These are phyloP conservation scores for Heliocidaris erythrogramma DNA, from an alignment of 35 echinoderm and acorn worm species.

Conservation along the genomic window DNA sequence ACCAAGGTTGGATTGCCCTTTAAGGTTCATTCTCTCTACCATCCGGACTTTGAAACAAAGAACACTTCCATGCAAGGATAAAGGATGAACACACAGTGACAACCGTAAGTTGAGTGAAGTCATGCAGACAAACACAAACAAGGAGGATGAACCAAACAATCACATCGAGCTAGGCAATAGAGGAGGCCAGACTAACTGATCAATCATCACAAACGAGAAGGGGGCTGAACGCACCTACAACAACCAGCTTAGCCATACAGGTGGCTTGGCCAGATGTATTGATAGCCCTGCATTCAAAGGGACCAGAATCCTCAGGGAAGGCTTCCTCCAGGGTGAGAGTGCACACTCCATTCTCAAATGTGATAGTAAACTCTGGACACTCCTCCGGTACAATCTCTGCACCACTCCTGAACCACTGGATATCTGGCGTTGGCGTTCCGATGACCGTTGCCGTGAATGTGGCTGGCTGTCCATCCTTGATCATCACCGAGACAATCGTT, in stretches of 20 bases:
- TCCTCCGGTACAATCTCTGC: conserved; percentile 69
- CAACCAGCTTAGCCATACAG: conserved; percentile 84
- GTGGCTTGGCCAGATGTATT: conserved; percentile 82
- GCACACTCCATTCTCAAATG: conserved; percentile 55
- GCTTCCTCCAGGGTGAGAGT: conserved; percentile 75
- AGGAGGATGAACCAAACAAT: neutral
- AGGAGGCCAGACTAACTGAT: neutral
- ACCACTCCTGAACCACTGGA: conserved; percentile 87
- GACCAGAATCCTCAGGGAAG: conserved; percentile 89
- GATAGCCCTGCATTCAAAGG: conserved; percentile 70
- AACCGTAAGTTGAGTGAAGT: no score
- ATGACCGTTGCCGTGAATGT: conserved; percentile 68
- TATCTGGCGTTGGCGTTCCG: conserved; percentile 73
- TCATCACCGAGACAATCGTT: conserved; percentile 59
- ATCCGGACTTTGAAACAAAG: neutral
- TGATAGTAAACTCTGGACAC: conserved; percentile 75
- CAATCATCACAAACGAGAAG: neutral
- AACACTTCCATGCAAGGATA: neutral
- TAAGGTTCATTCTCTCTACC: neutral
- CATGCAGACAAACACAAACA: neutral
- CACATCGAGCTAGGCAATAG: neutral
- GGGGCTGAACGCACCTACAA: conserved; percentile 69
- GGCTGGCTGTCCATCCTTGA: conserved; percentile 78
- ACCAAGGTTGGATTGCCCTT: no score
- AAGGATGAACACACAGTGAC: neutral